These are phyloP conservation scores for Scaptodrosophila latifasciaeformis DNA, from an alignment of 2,888 invertebrate genomes.

Conservation along the genomic window DNA sequence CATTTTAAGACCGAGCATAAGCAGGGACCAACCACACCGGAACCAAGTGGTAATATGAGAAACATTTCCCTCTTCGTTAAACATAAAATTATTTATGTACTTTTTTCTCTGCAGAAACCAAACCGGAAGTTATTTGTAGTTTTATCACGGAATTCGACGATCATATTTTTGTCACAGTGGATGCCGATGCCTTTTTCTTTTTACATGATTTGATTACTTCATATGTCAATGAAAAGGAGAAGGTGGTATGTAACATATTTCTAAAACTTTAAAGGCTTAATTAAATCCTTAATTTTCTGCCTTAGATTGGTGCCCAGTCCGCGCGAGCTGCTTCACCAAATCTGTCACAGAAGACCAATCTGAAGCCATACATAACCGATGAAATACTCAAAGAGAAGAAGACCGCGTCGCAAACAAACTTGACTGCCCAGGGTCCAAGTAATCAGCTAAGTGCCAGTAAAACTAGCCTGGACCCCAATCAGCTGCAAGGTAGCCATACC, in stretches of 20 bases:
- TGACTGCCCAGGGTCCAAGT: slow-evolving; percentile 42
- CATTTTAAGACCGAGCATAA: slow-evolving; percentile 94
- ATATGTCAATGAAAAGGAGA: slow-evolving; percentile 94
- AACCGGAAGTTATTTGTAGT: slow-evolving; percentile 94
- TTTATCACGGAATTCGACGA: slow-evolving; percentile 99
- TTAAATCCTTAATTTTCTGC: neutral
- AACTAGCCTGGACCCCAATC: slow-evolving; percentile 50
- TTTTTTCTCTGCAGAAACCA: slow-evolving; percentile 78
- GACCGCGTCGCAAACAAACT: slow-evolving; percentile 37
- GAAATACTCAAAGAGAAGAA: slow-evolving; percentile 69
- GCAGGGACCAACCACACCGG: slow-evolving; percentile 85
- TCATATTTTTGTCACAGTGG: slow-evolving; percentile 97
- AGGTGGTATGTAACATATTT: slow-evolving; percentile 78
- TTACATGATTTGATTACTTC: slow-evolving; percentile 97
- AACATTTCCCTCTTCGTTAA: too few relatives aligned
- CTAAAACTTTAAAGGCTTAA: neutral
- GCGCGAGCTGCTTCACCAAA: slow-evolving; percentile 74
- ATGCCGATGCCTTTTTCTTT: slow-evolving; percentile 98
- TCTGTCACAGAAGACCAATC: slow-evolving; percentile 70
- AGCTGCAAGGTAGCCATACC: slow-evolving; percentile 54
- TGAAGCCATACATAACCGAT: slow-evolving; percentile 67
- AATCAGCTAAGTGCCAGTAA: slow-evolving; percentile 57
- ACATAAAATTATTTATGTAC: neutral
- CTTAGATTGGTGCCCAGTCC: slow-evolving; percentile 71
- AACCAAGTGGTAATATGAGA: slow-evolving; percentile 76